These are phyloP conservation scores for Orestias chungarensis DNA, from an alignment of 2,797 vertebrate species.

Conservation along the genomic window DNA sequence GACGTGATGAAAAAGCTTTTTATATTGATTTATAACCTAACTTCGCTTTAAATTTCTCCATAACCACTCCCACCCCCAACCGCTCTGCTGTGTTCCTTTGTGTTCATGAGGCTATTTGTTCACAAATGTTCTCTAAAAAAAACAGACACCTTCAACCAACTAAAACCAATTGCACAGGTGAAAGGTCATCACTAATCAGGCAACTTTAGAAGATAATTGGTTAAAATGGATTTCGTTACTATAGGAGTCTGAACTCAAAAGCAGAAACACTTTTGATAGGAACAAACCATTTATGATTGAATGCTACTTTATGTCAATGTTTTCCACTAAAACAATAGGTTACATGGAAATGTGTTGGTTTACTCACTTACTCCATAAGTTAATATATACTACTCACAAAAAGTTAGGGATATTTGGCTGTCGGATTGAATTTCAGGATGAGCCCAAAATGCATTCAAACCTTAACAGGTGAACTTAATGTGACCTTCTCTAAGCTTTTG, in stretches of 20 bases:
- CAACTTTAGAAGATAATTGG: neutral
- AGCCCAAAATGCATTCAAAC: too few species aligned
- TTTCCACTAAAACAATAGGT: too few species aligned
- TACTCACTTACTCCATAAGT: too few species aligned
- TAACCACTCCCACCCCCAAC: neutral
- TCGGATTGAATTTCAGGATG: too few species aligned
- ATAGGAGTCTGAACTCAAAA: neutral
- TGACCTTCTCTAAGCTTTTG: too few species aligned
- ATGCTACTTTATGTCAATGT: neutral
- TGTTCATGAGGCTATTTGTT: neutral
- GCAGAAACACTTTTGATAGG: neutral
- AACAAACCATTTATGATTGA: neutral
- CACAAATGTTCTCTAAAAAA: neutral
- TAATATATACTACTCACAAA: too few species aligned
- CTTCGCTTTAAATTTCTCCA: neutral
- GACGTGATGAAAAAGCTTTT: too few species aligned
- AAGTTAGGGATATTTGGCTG: too few species aligned
- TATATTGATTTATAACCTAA: neutral
- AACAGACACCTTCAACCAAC: neutral
- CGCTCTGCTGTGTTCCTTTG: neutral
- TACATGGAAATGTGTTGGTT: too few species aligned
- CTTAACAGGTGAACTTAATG: too few species aligned
- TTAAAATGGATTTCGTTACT: neutral
- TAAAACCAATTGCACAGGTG: neutral
- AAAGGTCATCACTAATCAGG: neutral